Evolutionary conservation across 2,888 invertebrate species (phyloP).

Genomic region (Silvanus unidentatus): DNA sequence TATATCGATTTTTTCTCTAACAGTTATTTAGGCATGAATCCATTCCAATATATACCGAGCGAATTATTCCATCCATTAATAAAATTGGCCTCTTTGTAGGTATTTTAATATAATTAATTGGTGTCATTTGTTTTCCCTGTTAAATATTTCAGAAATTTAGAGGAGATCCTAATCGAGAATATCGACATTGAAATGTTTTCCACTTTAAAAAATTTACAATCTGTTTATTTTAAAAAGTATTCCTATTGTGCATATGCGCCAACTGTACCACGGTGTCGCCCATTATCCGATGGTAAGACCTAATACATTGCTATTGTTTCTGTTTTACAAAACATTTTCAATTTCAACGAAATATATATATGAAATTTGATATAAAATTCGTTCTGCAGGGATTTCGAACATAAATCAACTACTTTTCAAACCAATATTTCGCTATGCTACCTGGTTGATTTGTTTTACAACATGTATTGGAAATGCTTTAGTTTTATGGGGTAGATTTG

Average conservation of each 20-base stretch:
- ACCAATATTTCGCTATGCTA: background rate
- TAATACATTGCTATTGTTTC: too few species aligned
- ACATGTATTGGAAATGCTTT: conserved; percentile 1
- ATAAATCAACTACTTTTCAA: conserved; percentile 1
- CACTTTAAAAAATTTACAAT: background rate
- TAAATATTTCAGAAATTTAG: background rate
- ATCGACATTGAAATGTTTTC: conserved; percentile 1
- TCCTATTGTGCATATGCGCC: background rate
- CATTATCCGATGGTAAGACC: background rate
- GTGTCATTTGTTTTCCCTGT: too few species aligned
- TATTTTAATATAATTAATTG: background rate
- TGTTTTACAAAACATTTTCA: too few species aligned
- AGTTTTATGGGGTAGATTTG: conserved; percentile 1
- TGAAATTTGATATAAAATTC: too few species aligned
- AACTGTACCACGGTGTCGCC: conserved; percentile 1
- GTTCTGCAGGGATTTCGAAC: background rate
- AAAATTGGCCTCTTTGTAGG: background rate
- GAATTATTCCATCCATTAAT: background rate
- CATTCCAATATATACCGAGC: background rate
- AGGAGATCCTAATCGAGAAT: background rate
- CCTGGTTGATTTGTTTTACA: conserved; percentile 1
- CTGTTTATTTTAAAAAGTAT: conserved; percentile 1
- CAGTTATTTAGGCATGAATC: background rate
- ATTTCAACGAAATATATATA: too few species aligned
- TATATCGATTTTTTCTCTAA: background rate